A percentile compares a stretch with the other conserved stretches of the same genome.
These are phyloP conservation scores for Gavialis gangeticus DNA, from an alignment of 2,113 vertebrate species.

Conservation along the genomic window DNA sequence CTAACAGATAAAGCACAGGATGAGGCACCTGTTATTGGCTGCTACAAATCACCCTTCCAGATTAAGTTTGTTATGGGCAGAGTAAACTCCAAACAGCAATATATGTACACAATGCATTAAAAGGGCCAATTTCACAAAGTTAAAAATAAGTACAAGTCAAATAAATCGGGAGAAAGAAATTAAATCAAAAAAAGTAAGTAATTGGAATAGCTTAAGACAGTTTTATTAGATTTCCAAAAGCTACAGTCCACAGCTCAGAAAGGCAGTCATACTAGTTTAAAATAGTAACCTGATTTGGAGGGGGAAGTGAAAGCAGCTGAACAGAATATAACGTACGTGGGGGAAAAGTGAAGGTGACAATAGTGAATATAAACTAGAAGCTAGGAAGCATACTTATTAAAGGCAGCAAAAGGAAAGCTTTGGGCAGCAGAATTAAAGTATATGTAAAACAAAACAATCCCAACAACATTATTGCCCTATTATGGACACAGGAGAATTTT, in stretches of 20 bases:
- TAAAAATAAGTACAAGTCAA: constrained; percentile 31
- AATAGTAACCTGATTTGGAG: neutral
- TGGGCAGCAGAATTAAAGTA: neutral
- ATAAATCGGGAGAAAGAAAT: constrained; percentile 60
- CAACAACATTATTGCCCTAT: no score
- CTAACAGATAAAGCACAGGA: neutral
- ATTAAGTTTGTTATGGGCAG: no score
- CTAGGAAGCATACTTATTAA: neutral
- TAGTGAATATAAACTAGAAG: neutral
- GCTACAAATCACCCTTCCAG: no score
- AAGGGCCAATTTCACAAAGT: neutral
- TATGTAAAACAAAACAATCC: no score
- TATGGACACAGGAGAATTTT: no score
- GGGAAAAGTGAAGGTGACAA: neutral
- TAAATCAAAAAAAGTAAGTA: constrained; percentile 24
- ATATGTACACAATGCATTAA: constrained; percentile 43
- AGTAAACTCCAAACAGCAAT: neutral
- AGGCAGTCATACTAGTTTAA: neutral
- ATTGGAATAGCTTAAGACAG: neutral
- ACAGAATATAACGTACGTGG: no score
- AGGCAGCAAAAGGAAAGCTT: neutral
- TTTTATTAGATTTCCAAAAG: constrained; percentile 16
- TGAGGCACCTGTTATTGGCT: neutral
- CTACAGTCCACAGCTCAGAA: constrained; percentile 20
- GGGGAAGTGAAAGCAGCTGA: neutral